These are phyloP conservation scores for Peromyscus attwateri DNA, from an alignment of 2,797 vertebrate species.

Conservation along the genomic window DNA sequence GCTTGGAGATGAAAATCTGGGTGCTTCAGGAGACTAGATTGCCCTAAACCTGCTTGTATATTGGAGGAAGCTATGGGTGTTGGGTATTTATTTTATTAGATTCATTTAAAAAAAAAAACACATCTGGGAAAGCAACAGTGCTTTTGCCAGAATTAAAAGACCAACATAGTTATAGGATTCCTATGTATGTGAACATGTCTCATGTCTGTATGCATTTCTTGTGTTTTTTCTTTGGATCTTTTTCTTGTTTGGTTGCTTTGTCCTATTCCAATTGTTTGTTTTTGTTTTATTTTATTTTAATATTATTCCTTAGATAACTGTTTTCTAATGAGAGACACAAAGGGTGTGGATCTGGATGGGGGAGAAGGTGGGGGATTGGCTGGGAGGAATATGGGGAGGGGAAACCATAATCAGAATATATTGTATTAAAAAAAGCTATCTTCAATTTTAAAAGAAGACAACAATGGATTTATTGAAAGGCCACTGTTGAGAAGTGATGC, in stretches of 20 bases:
- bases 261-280: background rate
- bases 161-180: background rate
- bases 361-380: background rate
- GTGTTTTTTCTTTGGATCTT: background rate
- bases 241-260: background rate
- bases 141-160: background rate
- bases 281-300: background rate
- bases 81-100: background rate
- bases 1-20: background rate
- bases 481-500: slow-evolving; percentile 5
- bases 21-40: slow-evolving; percentile 49
- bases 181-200: background rate
- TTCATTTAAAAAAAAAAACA: slow-evolving; percentile 4
- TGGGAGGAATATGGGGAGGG: background rate
- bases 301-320: background rate
- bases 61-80: slow-evolving; percentile 34
- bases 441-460: background rate
- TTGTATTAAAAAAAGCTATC: background rate
- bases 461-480: slow-evolving; percentile 11
- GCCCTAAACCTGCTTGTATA: background rate
- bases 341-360: background rate
- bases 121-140: slow-evolving; percentile 9
- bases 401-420: background rate
- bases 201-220: background rate
- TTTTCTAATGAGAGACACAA: background rate